Evolutionary conservation across 1,140 invertebrate genomes (phyloP).

Genomic region (Drosophila melanogaster): Release_6_plus_ISO1_MT NC_004354.4:4820501-4821000

Average conservation of each 20-base stretch:
- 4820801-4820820: neutral
- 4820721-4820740: too few species aligned
- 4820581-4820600: neutral
- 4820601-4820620: slow-evolving; percentile 1
- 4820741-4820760: too few species aligned
- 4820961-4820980: slow-evolving; percentile 27
- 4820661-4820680: slow-evolving; percentile 2
- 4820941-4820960: slow-evolving; percentile 11
- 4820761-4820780: too few species aligned
- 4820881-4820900: slow-evolving; percentile 11
- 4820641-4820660: neutral
- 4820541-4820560: slow-evolving; percentile 10
- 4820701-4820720: too few species aligned
- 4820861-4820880: slow-evolving; percentile 1
- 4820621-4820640: neutral
- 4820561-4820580: slow-evolving; percentile 8
- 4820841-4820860: slow-evolving; percentile 3
- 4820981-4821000: slow-evolving; percentile 40
- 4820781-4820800: neutral
- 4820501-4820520: slow-evolving; percentile 15
- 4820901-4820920: neutral
- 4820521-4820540: slow-evolving; percentile 13
- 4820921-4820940: slow-evolving; percentile 7
- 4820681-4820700: neutral
- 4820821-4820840: slow-evolving; percentile 1